Evolutionary conservation across 2,113 vertebrate genomes (phyloP).

Genomic region (Stegastes partitus): DNA sequence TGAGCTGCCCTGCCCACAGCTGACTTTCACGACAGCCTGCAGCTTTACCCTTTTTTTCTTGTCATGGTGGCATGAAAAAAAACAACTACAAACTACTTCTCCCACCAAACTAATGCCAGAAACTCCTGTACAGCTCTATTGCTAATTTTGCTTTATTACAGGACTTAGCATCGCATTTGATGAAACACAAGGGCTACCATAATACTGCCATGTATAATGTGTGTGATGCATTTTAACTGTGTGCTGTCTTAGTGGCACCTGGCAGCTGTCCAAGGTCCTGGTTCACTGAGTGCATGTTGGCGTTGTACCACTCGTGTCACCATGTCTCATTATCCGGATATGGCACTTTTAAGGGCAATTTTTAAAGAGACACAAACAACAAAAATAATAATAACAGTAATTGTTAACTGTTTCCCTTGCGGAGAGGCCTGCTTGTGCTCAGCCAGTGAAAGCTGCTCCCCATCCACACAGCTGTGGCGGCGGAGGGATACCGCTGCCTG

Average conservation of each 20-base stretch:
- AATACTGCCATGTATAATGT: not conserved
- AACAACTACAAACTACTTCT: not conserved
- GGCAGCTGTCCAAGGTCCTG: conserved; percentile 76
- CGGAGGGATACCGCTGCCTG: conserved; percentile 78
- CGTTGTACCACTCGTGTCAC: not conserved
- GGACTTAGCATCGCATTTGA: too few species aligned
- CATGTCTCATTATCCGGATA: not conserved
- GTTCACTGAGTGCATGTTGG: not conserved
- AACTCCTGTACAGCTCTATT: too few species aligned
- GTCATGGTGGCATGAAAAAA: not conserved
- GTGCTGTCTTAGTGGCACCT: conserved; percentile 3
- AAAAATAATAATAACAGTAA: too few species aligned
- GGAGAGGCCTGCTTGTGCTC: conserved; percentile 9
- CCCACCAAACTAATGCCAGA: too few species aligned
- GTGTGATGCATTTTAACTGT: not conserved
- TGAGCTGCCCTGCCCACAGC: not conserved
- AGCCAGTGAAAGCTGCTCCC: conserved; percentile 59
- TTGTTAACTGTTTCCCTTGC: not conserved
- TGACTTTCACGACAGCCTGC: not conserved
- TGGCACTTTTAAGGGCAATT: too few species aligned
- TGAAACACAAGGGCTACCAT: too few species aligned
- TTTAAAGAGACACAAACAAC: not conserved
- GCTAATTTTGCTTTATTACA: too few species aligned
- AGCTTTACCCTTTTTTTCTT: not conserved
- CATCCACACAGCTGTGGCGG: conserved; percentile 74